These are phyloP conservation scores for Garra rufa DNA, from an alignment of 2,113 vertebrate species.

Conservation along the genomic window DNA sequence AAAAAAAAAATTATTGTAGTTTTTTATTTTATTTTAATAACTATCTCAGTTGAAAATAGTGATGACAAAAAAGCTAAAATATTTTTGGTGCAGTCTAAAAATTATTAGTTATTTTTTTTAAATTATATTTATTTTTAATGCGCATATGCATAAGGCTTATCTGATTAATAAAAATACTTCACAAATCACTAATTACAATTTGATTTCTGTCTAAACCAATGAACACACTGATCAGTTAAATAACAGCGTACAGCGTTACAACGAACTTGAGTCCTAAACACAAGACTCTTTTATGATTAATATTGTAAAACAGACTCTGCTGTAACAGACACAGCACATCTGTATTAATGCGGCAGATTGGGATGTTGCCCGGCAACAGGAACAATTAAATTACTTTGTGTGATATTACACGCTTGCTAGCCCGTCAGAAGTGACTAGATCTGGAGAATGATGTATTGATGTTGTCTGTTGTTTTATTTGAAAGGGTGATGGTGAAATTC, in stretches of 20 bases:
- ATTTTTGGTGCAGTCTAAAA: background rate
- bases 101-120: too few species aligned
- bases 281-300: too few species aligned
- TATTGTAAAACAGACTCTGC: background rate
- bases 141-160: background rate
- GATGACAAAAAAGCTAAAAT: background rate
- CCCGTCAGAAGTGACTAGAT: background rate
- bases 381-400: background rate
- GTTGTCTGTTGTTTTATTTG: constrained; percentile 44
- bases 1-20: background rate
- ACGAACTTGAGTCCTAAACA: too few species aligned
- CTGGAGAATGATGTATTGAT: background rate
- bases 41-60: background rate
- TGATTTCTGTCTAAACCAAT: background rate
- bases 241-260: too few species aligned
- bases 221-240: background rate
- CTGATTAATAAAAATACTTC: background rate
- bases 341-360: background rate
- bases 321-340: background rate
- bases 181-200: background rate
- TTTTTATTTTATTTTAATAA: background rate
- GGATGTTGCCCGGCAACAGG: background rate
- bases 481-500: constrained; percentile 95
- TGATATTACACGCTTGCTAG: background rate
- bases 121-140: too few species aligned